Base-by-base conservation (phyloP, 2,888 invertebrate species). In the Campoplex nolae region DNA sequence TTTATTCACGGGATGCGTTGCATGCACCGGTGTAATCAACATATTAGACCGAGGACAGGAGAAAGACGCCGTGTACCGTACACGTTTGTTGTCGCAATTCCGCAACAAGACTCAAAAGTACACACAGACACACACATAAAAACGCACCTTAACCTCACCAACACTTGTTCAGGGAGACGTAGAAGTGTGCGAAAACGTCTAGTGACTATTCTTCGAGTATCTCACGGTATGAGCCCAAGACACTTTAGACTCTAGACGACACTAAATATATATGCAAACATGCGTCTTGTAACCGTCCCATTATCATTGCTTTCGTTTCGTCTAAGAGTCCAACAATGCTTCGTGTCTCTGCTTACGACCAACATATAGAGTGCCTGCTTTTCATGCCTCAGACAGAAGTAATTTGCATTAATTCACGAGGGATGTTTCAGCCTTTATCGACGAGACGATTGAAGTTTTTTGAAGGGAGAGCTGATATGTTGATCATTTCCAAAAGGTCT, bases 41-140 rank as follows among this genome's bases (percentile, higher is more conserved):
- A 91, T 92, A 92, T 92, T 90, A 91, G 89, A 90, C 90, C 92
- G 91, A 92, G 92, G 91, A 91, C 91, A 86, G 71, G 74, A 73
- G 70, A 76, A 80, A 81, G 56, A 85, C 83, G 79, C 83, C 83
- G 79, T 79, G 85, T 76, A 67, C 84, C 73, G 81, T 77, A 77
- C 83, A 85, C 85, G 85, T 71, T 74, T 79, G 48, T 83, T 85
- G 87, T 87, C 85, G 85, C 83, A 87, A 87, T 87, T 87, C 58
- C 23, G 0, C 82, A 74, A 70, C 79, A 83, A 85, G 85, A 76
- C 76, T 58, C 62, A 16, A 45, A 42, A 81, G 45, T 32, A 35
- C 38, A 35, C 38, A 38, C 38, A 38, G 38, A 58, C 35, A 35
- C 56, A 77, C 77, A 73, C 62, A 67, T 73, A 67, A 32, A 67